Conservation (phyloP, 1,140 invertebrate genomes). For the Danaus melanippus region DNA sequence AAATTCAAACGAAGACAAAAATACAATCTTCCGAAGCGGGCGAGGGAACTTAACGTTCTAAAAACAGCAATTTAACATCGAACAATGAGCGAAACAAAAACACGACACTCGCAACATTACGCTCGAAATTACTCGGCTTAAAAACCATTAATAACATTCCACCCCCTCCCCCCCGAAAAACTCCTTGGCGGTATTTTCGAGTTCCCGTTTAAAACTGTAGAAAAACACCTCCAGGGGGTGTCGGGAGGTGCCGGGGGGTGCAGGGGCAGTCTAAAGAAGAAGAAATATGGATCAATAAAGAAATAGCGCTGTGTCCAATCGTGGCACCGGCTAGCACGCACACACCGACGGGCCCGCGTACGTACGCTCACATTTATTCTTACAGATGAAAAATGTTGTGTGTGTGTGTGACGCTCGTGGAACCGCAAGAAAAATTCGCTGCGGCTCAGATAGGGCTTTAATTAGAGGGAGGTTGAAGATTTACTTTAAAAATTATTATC, state of each 20-base stretch:
- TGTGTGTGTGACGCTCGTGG: constrained; percentile 36
- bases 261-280: constrained; percentile 66
- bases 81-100: constrained; percentile 41
- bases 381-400: constrained; percentile 37
- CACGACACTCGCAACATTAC: constrained; percentile 37
- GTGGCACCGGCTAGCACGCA: constrained; percentile 61
- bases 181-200: constrained; percentile 50
- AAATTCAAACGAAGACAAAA: constrained; percentile 3
- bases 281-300: constrained; percentile 73
- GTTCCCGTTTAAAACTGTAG: constrained; percentile 68
- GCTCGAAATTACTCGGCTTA: constrained; percentile 60
- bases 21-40: too few relatives aligned
- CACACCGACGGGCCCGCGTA: constrained; percentile 33
- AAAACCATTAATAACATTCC: constrained; percentile 67
- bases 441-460: constrained; percentile 5
- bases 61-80: constrained; percentile 14
- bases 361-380: constrained; percentile 25
- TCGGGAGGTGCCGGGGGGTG: constrained; percentile 12
- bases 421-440: constrained; percentile 38
- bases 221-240: constrained; percentile 55
- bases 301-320: constrained; percentile 69
- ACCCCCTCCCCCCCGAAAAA: constrained; percentile 35
- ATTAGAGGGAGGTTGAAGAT: too few relatives aligned
- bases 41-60: too few relatives aligned
- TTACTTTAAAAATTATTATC: too few relatives aligned